phyloP scores from a whole-genome alignment of 2,797 vertebrate genomes.

The Microcaecilia unicolor region DNA sequence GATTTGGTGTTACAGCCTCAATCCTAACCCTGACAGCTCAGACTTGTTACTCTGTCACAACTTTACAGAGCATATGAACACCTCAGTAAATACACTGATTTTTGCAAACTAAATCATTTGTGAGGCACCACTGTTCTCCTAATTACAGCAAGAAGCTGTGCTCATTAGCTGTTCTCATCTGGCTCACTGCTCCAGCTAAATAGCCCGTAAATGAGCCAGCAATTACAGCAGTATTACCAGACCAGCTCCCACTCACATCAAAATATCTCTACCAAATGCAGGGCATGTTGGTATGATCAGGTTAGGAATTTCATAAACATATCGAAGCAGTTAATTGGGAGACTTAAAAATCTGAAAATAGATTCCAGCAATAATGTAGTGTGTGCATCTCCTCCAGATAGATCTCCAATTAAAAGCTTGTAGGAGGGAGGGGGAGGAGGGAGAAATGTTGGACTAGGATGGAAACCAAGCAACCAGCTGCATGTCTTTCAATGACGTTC shows the following conservation, averaged over 20 bases:
- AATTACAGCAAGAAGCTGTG: slow-evolving; percentile 88
- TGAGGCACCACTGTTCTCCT: slow-evolving; percentile 75
- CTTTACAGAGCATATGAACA: slow-evolving; percentile 44
- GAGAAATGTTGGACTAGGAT: too few species aligned
- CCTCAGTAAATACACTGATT: slow-evolving; percentile 55
- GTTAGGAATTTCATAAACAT: slow-evolving; percentile 68
- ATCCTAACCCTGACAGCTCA: slow-evolving; percentile 29
- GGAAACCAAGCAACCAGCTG: too few species aligned
- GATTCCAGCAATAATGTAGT: too few species aligned
- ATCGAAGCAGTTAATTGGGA: slow-evolving; percentile 71
- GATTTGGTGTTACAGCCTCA: too few species aligned
- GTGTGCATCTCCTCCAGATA: too few species aligned
- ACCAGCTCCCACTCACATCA: slow-evolving; percentile 65
- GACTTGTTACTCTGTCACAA: slow-evolving; percentile 34
- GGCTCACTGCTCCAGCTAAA: slow-evolving; percentile 85
- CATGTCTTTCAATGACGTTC: too few species aligned
- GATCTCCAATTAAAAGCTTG: too few species aligned
- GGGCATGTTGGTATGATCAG: slow-evolving; percentile 71
- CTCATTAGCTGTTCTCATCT: slow-evolving; percentile 90
- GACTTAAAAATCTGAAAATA: slow-evolving; percentile 53
- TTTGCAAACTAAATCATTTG: slow-evolving; percentile 78
- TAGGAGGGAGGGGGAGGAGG: too few species aligned
- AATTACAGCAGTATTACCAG: slow-evolving; percentile 82
- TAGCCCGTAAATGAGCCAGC: slow-evolving; percentile 84
- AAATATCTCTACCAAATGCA: slow-evolving; percentile 78